Evolutionary conservation across 2,113 vertebrate genomes (phyloP).

Genomic region (Sinocyclocheilus grahami): DNA sequence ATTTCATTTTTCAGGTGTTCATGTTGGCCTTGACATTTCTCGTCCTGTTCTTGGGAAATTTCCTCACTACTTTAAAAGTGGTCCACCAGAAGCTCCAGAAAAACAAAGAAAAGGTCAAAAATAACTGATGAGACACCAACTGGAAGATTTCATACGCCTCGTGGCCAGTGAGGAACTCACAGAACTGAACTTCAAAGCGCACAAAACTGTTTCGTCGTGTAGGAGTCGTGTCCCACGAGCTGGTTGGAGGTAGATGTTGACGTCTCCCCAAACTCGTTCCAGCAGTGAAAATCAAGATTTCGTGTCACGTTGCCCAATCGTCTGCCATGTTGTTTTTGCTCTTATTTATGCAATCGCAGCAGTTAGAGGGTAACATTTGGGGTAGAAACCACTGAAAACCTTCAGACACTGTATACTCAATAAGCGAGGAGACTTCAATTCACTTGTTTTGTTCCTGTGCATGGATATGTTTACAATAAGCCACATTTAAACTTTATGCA

Average conservation of each 20-base stretch:
- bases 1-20: too few relatives aligned
- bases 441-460: constrained; percentile 51
- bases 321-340: constrained; percentile 46
- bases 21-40: too few relatives aligned
- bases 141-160: too few relatives aligned
- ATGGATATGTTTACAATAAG: constrained; percentile 56
- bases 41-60: too few relatives aligned
- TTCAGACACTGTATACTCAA: constrained; percentile 52
- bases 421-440: constrained; percentile 45
- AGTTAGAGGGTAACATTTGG: constrained; percentile 32
- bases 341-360: constrained; percentile 34
- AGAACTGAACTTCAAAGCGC: not conserved
- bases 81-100: too few relatives aligned
- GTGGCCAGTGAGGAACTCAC: not conserved
- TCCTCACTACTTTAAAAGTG: too few relatives aligned
- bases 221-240: not conserved
- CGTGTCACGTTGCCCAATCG: constrained; percentile 39
- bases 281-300: constrained; percentile 4
- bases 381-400: constrained; percentile 50
- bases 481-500: constrained; percentile 66
- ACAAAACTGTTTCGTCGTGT: constrained; percentile 20
- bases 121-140: too few relatives aligned
- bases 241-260: not conserved
- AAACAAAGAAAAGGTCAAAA: too few relatives aligned
- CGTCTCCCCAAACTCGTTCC: not conserved